Evolutionary conservation across 1,140 invertebrate species (phyloP).

Genomic region (Drosophila pachea): DNA sequence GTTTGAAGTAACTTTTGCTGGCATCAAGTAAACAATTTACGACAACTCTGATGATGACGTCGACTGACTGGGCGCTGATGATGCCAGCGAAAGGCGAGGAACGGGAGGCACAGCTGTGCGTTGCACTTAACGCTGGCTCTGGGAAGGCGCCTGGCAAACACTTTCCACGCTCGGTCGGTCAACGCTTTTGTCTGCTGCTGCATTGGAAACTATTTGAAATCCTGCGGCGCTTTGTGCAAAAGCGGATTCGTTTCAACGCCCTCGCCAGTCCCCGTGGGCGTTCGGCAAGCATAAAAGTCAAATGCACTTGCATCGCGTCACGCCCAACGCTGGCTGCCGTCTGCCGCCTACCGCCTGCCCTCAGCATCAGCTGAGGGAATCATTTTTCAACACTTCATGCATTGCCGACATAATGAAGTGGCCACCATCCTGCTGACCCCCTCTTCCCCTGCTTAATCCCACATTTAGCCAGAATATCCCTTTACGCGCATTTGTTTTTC

Average conservation of each 20-base stretch:
- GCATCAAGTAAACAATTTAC: slow-evolving; percentile 77
- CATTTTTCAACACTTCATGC: slow-evolving; percentile 73
- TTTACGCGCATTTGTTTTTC: slow-evolving; percentile 54
- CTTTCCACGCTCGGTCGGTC: slow-evolving; percentile 39
- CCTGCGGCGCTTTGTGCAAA: slow-evolving; percentile 70
- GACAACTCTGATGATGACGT: slow-evolving; percentile 75
- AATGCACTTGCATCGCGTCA: slow-evolving; percentile 57
- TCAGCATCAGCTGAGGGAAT: slow-evolving; percentile 58
- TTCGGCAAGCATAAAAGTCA: slow-evolving; percentile 70
- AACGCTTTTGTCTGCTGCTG: slow-evolving; percentile 46
- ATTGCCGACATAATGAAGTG: slow-evolving; percentile 74
- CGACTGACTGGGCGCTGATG: slow-evolving; percentile 51
- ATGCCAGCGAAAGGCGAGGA: slow-evolving; percentile 19
- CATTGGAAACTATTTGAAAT: slow-evolving; percentile 70
- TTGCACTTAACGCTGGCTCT: slow-evolving; percentile 54
- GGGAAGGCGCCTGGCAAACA: slow-evolving; percentile 30
- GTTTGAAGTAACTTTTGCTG: slow-evolving; percentile 71
- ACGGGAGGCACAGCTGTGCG: slow-evolving; percentile 33
- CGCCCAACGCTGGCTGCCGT: neutral
- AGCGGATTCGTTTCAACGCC: slow-evolving; percentile 74
- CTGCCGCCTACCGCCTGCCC: slow-evolving; percentile 10
- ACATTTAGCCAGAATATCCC: slow-evolving; percentile 66
- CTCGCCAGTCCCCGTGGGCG: slow-evolving; percentile 48
- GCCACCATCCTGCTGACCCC: slow-evolving; percentile 34
- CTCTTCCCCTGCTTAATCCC: slow-evolving; percentile 22